Evolutionary conservation across 2,888 invertebrate species (phyloP).

Genomic region (Sphecodes monilicornis): DNA sequence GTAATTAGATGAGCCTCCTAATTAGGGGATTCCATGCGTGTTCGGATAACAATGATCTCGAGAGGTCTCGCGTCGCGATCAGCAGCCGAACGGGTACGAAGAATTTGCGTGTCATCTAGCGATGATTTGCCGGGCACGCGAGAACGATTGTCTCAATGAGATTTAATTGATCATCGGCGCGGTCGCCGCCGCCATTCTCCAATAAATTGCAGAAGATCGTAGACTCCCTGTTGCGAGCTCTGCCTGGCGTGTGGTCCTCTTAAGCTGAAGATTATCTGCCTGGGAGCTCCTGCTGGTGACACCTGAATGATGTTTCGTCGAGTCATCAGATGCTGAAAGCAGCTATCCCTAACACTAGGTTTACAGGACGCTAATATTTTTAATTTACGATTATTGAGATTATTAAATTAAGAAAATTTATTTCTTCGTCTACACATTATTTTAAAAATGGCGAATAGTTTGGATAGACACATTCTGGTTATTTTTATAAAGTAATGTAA

Average conservation of each 20-base stretch:
- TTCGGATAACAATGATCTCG: constrained; percentile 18
- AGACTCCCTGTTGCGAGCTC: background rate
- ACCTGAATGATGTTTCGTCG: background rate
- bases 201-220: constrained; percentile 36
- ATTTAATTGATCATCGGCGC: constrained; percentile 63
- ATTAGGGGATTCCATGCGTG: no score
- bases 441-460: no score
- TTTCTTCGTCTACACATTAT: no score
- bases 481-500: no score
- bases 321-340: background rate
- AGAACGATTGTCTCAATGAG: constrained; percentile 70
- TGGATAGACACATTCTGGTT: no score
- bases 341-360: background rate
- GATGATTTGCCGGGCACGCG: constrained; percentile 55
- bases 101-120: constrained; percentile 58
- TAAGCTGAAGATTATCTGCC: background rate
- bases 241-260: background rate
- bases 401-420: no score
- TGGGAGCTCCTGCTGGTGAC: background rate
- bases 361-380: background rate
- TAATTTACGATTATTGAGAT: no score
- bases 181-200: constrained; percentile 25
- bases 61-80: constrained; percentile 10
- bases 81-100: constrained; percentile 11
- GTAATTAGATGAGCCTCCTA: background rate